A percentile compares a stretch with the other conserved stretches of the same genome.
These are phyloP conservation scores for Sebastes nivosus DNA, from an alignment of 2,797 vertebrate species.

Conservation along the genomic window DNA sequence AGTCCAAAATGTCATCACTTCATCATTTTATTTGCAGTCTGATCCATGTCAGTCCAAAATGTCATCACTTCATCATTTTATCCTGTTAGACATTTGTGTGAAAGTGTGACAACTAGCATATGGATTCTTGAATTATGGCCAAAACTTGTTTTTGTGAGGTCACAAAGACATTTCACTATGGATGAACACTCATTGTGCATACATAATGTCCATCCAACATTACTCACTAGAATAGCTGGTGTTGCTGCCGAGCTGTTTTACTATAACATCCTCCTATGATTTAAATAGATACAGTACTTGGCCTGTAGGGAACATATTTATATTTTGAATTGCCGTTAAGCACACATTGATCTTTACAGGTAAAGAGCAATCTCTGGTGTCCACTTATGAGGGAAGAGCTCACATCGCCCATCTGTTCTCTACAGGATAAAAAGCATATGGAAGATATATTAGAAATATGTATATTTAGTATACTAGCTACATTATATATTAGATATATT, in stretches of 20 bases:
- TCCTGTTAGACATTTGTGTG: no score
- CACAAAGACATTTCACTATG: no score
- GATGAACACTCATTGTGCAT: background rate
- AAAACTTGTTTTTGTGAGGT: no score
- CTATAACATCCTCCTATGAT: slow-evolving; percentile 26
- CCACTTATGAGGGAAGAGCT: background rate
- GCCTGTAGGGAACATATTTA: slow-evolving; percentile 8
- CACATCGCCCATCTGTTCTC: slow-evolving; percentile 13
- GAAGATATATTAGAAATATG: background rate
- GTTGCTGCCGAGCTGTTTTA: slow-evolving; percentile 10
- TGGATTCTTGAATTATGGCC: no score
- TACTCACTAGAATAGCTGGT: background rate
- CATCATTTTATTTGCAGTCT: background rate
- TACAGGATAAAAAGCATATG: no score
- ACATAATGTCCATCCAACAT: background rate
- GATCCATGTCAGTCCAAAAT: no score
- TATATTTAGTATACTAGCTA: background rate
- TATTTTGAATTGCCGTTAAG: slow-evolving; percentile 10
- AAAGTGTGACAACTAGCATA: no score
- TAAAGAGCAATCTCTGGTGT: slow-evolving; percentile 23
- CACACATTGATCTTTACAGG: slow-evolving; percentile 24
- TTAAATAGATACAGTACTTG: slow-evolving; percentile 12
- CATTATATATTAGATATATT: background rate
- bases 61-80: background rate
- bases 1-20: no score